Conservation (phyloP, 2,113 vertebrate genomes). For the Callospermophilus lateralis region DNA sequence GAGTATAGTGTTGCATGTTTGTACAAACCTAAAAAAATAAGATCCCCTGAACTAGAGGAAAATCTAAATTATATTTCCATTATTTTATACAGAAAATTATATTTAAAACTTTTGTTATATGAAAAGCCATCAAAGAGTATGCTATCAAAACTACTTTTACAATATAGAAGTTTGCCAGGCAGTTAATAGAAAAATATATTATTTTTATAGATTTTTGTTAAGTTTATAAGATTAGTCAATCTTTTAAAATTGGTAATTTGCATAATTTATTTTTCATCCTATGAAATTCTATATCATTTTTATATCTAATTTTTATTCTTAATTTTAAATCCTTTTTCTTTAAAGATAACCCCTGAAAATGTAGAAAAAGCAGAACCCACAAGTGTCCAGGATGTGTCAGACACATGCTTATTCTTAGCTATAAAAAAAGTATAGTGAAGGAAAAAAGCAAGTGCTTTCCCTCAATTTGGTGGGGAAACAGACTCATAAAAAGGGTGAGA, state of each 20-base stretch:
- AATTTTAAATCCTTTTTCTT: conserved; percentile 51
- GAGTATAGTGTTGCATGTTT: background rate
- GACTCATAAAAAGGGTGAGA: background rate
- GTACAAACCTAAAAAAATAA: background rate
- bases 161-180: background rate
- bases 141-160: background rate
- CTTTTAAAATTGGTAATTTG: conserved; percentile 36
- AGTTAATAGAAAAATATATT: conserved; percentile 9
- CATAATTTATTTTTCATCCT: background rate
- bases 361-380: background rate
- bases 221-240: background rate
- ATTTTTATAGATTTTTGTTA: conserved; percentile 15
- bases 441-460: background rate
- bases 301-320: conserved; percentile 34
- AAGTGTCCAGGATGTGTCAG: background rate
- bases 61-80: background rate
- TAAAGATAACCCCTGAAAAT: background rate
- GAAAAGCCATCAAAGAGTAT: conserved; percentile 28
- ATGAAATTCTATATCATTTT: background rate
- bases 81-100: background rate
- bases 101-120: conserved; percentile 21
- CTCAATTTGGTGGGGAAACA: background rate
- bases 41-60: background rate
- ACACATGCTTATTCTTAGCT: background rate
- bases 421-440: background rate